phyloP scores from a whole-genome alignment of 2,113 vertebrate species.

The Rhea pennata region DNA sequence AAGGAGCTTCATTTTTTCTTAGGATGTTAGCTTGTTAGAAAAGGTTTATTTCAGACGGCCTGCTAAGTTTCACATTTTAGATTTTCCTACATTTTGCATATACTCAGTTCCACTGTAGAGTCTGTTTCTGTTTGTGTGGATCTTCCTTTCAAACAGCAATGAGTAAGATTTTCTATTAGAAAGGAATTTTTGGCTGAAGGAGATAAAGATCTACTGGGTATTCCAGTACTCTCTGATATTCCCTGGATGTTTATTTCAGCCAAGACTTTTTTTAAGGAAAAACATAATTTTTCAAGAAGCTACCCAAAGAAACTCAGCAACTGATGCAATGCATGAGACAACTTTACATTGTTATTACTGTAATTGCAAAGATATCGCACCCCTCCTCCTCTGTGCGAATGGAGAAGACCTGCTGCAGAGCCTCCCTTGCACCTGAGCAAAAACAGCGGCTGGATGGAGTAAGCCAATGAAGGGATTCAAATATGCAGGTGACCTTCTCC shows the following conservation, averaged over 20 bases:
- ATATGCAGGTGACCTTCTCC: background rate
- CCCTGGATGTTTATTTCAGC: conserved; percentile 31
- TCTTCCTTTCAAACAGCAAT: conserved; percentile 14
- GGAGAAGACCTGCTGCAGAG: background rate
- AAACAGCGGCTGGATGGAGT: background rate
- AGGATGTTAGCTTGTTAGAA: background rate
- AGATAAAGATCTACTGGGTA: conserved; percentile 20
- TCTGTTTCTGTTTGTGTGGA: background rate
- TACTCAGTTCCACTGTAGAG: background rate
- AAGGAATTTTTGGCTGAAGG: conserved; percentile 31
- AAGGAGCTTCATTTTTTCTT: background rate
- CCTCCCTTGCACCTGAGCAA: background rate
- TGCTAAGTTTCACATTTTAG: background rate
- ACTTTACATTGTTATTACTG: background rate
- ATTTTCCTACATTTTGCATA: background rate
- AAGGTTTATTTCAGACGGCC: background rate
- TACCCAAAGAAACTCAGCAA: background rate
- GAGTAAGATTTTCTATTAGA: conserved; percentile 11
- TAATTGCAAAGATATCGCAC: background rate
- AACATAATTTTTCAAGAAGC: background rate
- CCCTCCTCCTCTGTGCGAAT: background rate
- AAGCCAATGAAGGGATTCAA: background rate
- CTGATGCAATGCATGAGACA: background rate
- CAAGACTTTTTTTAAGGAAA: background rate
- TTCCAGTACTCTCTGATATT: conserved; percentile 29